Evolutionary conservation across 2,113 vertebrate species (phyloP).

Genomic region (Suricata suricatta): DNA sequence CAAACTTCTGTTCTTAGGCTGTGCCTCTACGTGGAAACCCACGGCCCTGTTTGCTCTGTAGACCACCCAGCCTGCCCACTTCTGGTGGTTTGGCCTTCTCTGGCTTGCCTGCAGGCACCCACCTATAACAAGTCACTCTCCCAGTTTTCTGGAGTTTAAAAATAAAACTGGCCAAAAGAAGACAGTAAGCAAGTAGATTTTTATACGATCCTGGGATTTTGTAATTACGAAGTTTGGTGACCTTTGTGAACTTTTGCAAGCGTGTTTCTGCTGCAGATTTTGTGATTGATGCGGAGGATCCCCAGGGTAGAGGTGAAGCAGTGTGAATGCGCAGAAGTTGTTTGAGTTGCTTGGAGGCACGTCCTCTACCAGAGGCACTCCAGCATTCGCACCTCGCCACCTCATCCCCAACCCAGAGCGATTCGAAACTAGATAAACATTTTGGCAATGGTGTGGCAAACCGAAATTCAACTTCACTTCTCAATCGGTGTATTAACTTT

Average conservation of each 20-base stretch:
- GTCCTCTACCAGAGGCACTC: not conserved
- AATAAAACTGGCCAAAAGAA: slow-evolving; percentile 55
- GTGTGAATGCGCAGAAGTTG: not conserved
- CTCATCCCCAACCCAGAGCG: not conserved
- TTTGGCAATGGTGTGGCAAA: not conserved
- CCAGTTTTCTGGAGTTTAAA: slow-evolving; percentile 71
- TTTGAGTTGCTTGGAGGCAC: not conserved
- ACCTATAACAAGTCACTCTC: slow-evolving; percentile 75
- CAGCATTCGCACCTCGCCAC: not conserved
- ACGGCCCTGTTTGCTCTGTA: slow-evolving; percentile 73
- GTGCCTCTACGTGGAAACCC: slow-evolving; percentile 71
- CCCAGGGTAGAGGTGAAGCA: not conserved
- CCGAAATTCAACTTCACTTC: not conserved
- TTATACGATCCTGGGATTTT: slow-evolving; percentile 54
- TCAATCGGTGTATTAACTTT: slow-evolving; percentile 25
- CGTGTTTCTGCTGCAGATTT: slow-evolving; percentile 15
- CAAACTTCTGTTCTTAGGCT: slow-evolving; percentile 73
- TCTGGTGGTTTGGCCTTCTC: slow-evolving; percentile 82
- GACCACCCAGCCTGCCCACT: slow-evolving; percentile 81
- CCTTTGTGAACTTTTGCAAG: slow-evolving; percentile 57
- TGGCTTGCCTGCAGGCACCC: slow-evolving; percentile 81
- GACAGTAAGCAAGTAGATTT: slow-evolving; percentile 55
- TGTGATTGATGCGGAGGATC: slow-evolving; percentile 15
- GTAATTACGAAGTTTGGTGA: slow-evolving; percentile 65
- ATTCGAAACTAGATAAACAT: slow-evolving; percentile 55